These are phyloP conservation scores for Scalopus aquaticus DNA, from an alignment of 2,113 vertebrate genomes.

Conservation along the genomic window DNA sequence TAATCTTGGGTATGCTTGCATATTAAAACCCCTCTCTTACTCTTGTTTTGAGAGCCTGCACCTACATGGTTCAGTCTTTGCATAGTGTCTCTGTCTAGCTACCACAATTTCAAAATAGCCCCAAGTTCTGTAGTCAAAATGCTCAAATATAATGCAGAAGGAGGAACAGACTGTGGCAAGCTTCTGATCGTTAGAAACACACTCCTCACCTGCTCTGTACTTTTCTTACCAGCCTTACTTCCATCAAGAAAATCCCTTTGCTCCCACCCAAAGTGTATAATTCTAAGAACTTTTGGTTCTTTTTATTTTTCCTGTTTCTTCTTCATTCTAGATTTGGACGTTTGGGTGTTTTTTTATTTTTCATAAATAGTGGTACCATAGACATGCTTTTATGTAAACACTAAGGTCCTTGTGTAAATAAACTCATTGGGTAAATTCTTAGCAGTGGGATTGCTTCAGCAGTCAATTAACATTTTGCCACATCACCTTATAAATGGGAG, in stretches of 20 bases:
- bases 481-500: not conserved
- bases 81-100: not conserved
- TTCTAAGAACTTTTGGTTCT: not conserved
- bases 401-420: conserved; percentile 8
- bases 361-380: not conserved
- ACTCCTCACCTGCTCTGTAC: not conserved
- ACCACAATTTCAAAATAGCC: conserved; percentile 14
- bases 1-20: not conserved
- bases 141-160: not conserved
- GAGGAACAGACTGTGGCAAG: not conserved
- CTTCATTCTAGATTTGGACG: conserved; percentile 28
- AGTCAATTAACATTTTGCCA: conserved; percentile 33
- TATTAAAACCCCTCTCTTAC: not conserved
- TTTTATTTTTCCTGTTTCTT: not conserved
- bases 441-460: not conserved
- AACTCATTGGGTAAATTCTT: not conserved
- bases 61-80: not conserved
- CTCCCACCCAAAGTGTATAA: not conserved
- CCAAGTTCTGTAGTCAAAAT: conserved; percentile 24
- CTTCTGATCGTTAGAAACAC: not conserved
- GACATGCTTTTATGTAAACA: not conserved
- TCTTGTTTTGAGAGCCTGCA: not conserved
- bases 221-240: not conserved
- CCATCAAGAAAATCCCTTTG: not conserved
- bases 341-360: not conserved